Conservation (phyloP, 2,888 invertebrate genomes). For the Mesopsocus fuscifrons region DNA sequence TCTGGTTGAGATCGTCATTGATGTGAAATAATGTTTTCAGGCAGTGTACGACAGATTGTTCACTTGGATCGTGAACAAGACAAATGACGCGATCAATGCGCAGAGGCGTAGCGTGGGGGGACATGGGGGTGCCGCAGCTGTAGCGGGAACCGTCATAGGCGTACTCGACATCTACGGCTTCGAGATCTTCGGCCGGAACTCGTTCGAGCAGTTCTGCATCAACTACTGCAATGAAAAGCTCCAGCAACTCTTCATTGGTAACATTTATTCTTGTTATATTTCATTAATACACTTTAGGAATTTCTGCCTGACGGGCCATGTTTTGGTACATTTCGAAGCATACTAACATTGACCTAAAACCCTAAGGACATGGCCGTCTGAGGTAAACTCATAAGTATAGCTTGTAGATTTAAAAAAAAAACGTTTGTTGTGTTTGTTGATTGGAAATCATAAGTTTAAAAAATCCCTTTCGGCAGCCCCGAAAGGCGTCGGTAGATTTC, state of each 20-base stretch:
- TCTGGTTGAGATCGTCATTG: not conserved
- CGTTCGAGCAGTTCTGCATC: slow-evolving; percentile 97
- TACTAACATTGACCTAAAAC: not conserved
- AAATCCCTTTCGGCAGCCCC: too few species aligned
- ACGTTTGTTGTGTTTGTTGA: too few species aligned
- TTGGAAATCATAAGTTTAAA: too few species aligned
- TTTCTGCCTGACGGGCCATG: not conserved
- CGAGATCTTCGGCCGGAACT: slow-evolving; percentile 92
- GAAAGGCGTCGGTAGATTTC: too few species aligned
- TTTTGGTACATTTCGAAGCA: slow-evolving; percentile 1
- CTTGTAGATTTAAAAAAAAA: too few species aligned
- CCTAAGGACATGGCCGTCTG: slow-evolving; percentile 9
- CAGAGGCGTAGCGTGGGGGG: slow-evolving; percentile 39
- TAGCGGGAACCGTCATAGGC: slow-evolving; percentile 57
- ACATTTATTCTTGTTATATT: slow-evolving; percentile 19
- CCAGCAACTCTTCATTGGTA: slow-evolving; percentile 91
- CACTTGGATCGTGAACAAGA: slow-evolving; percentile 79
- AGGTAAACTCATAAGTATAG: too few species aligned
- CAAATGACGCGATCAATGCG: slow-evolving; percentile 79
- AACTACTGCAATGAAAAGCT: slow-evolving; percentile 98
- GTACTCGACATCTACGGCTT: slow-evolving; percentile 98
- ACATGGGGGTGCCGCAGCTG: too few species aligned
- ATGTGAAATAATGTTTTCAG: slow-evolving; percentile 23
- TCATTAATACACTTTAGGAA: not conserved
- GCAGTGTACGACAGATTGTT: slow-evolving; percentile 90